A percentile compares a stretch with the other conserved stretches of the same genome.
These are phyloP conservation scores for Nestor notabilis DNA, from an alignment of 2,113 vertebrate species.

Conservation along the genomic window DNA sequence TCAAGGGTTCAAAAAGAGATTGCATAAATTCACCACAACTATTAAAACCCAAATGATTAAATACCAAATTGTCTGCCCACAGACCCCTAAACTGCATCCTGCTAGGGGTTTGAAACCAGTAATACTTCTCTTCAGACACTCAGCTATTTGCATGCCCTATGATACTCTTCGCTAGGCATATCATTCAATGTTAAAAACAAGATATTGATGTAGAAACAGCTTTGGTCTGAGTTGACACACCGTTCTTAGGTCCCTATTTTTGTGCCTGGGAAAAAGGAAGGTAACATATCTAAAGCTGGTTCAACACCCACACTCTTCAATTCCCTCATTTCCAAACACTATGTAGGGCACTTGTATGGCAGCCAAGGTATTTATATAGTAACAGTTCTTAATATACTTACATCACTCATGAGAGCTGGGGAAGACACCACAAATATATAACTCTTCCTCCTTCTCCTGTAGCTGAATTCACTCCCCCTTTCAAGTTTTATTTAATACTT, in stretches of 20 bases:
- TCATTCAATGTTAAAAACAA: background rate
- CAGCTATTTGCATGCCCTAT: background rate
- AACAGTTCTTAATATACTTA: slow-evolving; percentile 57
- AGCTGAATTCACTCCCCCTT: slow-evolving; percentile 10
- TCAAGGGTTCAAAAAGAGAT: background rate
- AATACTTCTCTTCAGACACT: background rate
- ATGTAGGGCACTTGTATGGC: slow-evolving; percentile 52
- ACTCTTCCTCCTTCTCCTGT: slow-evolving; percentile 10
- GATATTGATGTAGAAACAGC: background rate
- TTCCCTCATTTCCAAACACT: slow-evolving; percentile 38
- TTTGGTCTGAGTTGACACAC: background rate
- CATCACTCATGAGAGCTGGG: slow-evolving; percentile 34
- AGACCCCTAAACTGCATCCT: background rate
- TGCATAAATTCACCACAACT: background rate
- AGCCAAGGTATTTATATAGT: slow-evolving; percentile 60
- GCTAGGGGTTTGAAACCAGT: background rate
- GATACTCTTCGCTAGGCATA: background rate
- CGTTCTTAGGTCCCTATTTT: background rate
- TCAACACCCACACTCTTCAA: slow-evolving; percentile 35
- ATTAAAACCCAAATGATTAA: background rate
- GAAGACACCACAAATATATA: slow-evolving; percentile 27
- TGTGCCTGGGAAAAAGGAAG: background rate
- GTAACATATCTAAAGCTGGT: slow-evolving; percentile 32
- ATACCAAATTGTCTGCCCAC: background rate
- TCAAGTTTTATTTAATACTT: background rate